A percentile compares a stretch with the other conserved stretches of the same genome.
Evolutionary conservation across 2,888 invertebrate genomes (phyloP).

Genomic region (Trichopoda pennipes): DNA sequence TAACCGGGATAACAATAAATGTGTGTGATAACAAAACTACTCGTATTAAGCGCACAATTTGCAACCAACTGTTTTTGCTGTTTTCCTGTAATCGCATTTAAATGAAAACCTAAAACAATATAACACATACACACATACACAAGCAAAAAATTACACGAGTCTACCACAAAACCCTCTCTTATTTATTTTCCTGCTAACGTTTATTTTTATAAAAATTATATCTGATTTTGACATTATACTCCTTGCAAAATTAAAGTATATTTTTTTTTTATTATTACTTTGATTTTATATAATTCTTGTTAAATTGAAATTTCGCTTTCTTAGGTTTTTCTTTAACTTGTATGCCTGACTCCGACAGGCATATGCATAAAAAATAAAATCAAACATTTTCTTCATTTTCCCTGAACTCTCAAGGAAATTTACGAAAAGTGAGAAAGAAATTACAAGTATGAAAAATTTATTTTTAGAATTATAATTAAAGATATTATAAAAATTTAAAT

Average conservation of each 20-base stretch:
- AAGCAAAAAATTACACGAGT: background rate
- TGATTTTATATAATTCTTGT: conserved; percentile 51
- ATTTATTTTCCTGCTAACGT: conserved; percentile 2
- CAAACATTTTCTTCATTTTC: background rate
- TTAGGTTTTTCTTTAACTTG: background rate
- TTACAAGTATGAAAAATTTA: too few species aligned
- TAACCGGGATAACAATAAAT: conserved; percentile 27
- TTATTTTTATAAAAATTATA: conserved; percentile 29
- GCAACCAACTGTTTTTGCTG: conserved; percentile 66
- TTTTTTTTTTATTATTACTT: conserved; percentile 52
- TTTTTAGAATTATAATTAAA: background rate
- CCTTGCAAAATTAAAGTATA: conserved; percentile 49
- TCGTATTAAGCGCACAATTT: conserved; percentile 67
- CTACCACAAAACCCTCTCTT: background rate
- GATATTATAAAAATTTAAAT: too few species aligned
- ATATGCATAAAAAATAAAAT: background rate
- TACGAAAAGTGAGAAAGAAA: background rate
- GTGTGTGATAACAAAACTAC: conserved; percentile 60
- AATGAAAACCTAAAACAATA: conserved; percentile 51
- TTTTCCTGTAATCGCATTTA: conserved; percentile 72
- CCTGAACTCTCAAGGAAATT: background rate
- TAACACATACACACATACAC: background rate
- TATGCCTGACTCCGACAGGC: conserved; percentile 61
- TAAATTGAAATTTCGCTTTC: background rate
- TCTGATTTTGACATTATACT: conserved; percentile 64